These are phyloP conservation scores for Drosophila sordidapex DNA, from an alignment of 2,888 invertebrate genomes.

Conservation along the genomic window DNA sequence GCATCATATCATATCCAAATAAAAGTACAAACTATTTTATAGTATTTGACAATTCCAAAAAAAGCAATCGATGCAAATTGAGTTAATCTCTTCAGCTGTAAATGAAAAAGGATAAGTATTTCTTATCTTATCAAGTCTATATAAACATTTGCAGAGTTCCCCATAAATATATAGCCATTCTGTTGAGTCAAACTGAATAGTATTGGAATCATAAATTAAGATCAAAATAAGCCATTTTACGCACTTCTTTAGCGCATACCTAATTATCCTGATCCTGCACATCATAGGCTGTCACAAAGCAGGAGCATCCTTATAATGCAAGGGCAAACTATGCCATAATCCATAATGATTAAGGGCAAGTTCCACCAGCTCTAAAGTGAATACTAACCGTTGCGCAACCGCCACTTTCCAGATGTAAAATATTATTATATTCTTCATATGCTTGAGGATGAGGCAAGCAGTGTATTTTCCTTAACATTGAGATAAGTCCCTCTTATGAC, in stretches of 20 bases:
- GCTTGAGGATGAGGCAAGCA: slow-evolving; percentile 10
- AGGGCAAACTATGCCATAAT: slow-evolving; percentile 95
- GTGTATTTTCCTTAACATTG: too few species aligned
- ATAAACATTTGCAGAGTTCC: slow-evolving; percentile 27
- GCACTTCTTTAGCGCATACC: slow-evolving; percentile 96
- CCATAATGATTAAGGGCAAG: background rate
- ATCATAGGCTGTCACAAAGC: slow-evolving; percentile 95
- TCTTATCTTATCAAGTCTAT: background rate
- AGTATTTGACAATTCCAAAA: too few species aligned
- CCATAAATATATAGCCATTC: slow-evolving; percentile 41
- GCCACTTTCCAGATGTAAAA: slow-evolving; percentile 99
- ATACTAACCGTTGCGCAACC: slow-evolving; percentile 93
- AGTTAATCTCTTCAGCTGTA: too few species aligned
- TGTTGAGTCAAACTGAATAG: slow-evolving; percentile 28
- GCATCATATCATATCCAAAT: too few species aligned
- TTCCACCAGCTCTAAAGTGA: too few species aligned
- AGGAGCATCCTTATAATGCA: slow-evolving; percentile 98
- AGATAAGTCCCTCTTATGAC: slow-evolving; percentile 1
- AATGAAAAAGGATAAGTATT: too few species aligned
- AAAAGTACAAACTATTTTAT: too few species aligned
- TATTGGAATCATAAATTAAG: slow-evolving; percentile 13
- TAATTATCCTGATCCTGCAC: slow-evolving; percentile 99
- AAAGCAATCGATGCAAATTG: too few species aligned
- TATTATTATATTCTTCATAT: slow-evolving; percentile 94
- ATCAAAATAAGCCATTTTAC: slow-evolving; percentile 86